A percentile compares a stretch with the other conserved stretches of the same genome.
Evolutionary conservation across 2,797 vertebrate genomes (phyloP).

Genomic region (Dipus sagitta): DNA sequence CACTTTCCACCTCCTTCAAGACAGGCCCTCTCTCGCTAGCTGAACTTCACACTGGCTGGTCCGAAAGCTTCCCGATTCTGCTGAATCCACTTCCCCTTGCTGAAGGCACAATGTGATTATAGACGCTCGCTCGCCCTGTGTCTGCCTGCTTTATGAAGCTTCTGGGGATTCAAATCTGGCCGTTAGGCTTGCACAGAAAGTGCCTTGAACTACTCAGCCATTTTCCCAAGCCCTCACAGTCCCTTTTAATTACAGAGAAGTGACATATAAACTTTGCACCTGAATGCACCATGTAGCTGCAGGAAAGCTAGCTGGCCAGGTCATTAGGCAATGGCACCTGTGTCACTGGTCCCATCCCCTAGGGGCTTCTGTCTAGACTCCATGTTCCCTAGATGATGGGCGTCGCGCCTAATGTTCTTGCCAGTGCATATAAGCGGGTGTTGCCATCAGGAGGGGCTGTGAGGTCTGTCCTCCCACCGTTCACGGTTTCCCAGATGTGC

Average conservation of each 20-base stretch:
- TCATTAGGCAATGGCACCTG: not conserved
- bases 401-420: not conserved
- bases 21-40: too few relatives aligned
- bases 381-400: not conserved
- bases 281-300: not conserved
- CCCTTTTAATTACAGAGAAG: not conserved
- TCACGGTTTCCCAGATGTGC: constrained; percentile 35
- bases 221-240: not conserved
- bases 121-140: too few relatives aligned
- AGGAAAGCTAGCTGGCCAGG: not conserved
- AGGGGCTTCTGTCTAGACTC: not conserved
- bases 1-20: too few relatives aligned
- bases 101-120: too few relatives aligned
- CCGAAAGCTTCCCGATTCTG: too few relatives aligned
- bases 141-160: too few relatives aligned
- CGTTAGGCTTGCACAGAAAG: too few relatives aligned
- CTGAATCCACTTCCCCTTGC: too few relatives aligned
- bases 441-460: not conserved
- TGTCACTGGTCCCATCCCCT: not conserved
- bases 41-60: too few relatives aligned
- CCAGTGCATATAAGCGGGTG: not conserved
- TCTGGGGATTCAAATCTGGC: too few relatives aligned
- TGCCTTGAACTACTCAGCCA: not conserved
- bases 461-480: not conserved
- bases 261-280: not conserved